These are phyloP conservation scores for Anoplopoma fimbria DNA, from an alignment of 2,113 vertebrate genomes.

Conservation along the genomic window DNA sequence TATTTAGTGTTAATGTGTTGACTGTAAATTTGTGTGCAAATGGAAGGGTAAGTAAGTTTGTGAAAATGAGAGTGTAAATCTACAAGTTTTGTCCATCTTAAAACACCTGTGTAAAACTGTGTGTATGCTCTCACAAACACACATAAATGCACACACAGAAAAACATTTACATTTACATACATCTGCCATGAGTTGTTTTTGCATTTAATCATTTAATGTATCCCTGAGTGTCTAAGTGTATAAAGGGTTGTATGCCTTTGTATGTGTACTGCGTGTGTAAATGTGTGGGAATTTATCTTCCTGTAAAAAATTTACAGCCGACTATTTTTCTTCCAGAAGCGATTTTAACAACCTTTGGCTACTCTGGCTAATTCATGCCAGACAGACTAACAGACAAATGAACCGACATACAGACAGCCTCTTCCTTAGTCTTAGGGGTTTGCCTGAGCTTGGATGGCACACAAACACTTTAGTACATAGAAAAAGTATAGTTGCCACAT, in stretches of 20 bases:
- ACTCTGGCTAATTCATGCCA: conserved; percentile 87
- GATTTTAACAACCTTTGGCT: conserved; percentile 85
- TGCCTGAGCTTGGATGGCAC: conserved; percentile 19
- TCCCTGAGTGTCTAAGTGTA: conserved; percentile 23
- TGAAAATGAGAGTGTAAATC: neutral
- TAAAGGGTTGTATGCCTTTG: conserved; percentile 32
- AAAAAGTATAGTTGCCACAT: conserved; percentile 29
- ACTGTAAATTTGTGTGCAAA: conserved; percentile 31
- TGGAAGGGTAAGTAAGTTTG: conserved; percentile 22
- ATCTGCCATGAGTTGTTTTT: conserved; percentile 32
- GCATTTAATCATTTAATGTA: conserved; percentile 26
- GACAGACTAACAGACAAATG: conserved; percentile 67
- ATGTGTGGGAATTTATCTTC: conserved; percentile 85
- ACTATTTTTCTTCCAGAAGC: conserved; percentile 82
- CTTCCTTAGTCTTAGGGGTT: conserved; percentile 35
- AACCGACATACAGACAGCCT: conserved; percentile 28
- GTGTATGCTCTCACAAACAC: neutral
- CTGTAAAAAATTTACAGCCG: conserved; percentile 86
- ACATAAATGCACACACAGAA: neutral
- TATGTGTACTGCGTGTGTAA: conserved; percentile 74
- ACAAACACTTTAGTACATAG: neutral
- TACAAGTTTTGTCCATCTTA: conserved; percentile 1
- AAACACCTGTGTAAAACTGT: conserved; percentile 8
- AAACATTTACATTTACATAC: conserved; percentile 35
- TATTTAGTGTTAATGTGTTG: conserved; percentile 24